Percentiles rank a stretch among this genome's conserved stretches.
phyloP scores from a whole-genome alignment of 2,113 vertebrate genomes.

The Nansenia antarctica region DNA sequence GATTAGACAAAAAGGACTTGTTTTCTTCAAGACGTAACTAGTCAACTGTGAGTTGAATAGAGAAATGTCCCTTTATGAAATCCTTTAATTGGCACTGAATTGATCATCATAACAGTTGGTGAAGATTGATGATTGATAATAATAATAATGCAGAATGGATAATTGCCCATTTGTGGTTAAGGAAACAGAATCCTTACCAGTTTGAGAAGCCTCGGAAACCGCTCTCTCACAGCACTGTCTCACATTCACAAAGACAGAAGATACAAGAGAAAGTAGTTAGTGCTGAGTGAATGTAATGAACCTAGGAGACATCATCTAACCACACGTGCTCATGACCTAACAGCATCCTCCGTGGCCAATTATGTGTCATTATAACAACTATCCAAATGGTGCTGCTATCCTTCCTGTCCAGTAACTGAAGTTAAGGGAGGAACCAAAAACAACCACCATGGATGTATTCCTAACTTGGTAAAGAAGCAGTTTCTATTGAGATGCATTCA shows the following conservation, averaged over 20 bases:
- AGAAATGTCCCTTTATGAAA: too few relatives aligned
- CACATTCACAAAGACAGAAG: conserved; percentile 54
- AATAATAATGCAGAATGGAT: not conserved
- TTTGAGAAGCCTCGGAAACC: conserved; percentile 77
- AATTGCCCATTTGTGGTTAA: not conserved
- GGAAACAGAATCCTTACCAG: conserved; percentile 69
- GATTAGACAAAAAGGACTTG: not conserved
- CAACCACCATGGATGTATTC: not conserved
- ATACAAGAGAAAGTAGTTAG: conserved; percentile 18
- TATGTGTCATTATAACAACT: not conserved
- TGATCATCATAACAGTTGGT: too few relatives aligned
- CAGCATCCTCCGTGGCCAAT: not conserved
- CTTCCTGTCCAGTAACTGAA: not conserved
- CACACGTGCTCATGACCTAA: not conserved
- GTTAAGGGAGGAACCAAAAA: not conserved
- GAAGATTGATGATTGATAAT: too few relatives aligned
- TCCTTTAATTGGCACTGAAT: too few relatives aligned
- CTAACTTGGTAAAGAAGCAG: too few relatives aligned
- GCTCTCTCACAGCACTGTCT: conserved; percentile 75
- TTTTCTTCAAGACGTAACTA: not conserved
- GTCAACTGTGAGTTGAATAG: not conserved
- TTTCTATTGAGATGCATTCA: not conserved
- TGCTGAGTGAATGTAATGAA: not conserved
- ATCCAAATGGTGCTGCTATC: not conserved
- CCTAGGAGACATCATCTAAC: not conserved